Percentiles rank a stretch among this genome's conserved stretches.
Conservation (phyloP, 2,888 invertebrate species). For the Spodoptera exigua region DNA sequence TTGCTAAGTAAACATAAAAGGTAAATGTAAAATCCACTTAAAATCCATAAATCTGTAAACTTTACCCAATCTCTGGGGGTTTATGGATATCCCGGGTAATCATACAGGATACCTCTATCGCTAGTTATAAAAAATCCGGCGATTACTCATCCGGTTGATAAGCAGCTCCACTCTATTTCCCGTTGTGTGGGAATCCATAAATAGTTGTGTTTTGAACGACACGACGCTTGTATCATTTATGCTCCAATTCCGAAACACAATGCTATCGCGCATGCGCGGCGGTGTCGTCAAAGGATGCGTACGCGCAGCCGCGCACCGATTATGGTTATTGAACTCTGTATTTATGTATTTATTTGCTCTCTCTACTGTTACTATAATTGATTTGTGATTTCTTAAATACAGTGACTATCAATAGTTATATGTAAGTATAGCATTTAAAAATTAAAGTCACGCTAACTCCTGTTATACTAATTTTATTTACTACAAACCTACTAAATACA, state of each 20-base stretch:
- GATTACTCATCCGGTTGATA: constrained; percentile 36
- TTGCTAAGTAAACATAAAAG: no score
- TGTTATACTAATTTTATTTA: no score
- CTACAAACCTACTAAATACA: no score
- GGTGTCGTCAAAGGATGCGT: constrained; percentile 61
- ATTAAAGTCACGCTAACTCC: no score
- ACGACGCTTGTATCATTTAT: constrained; percentile 62
- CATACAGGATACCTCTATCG: constrained; percentile 24
- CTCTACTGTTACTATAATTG: constrained; percentile 25
- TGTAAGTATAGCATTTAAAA: no score
- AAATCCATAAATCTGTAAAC: not conserved
- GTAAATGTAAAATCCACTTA: no score
- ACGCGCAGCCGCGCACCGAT: constrained; percentile 51
- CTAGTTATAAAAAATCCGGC: constrained; percentile 3
- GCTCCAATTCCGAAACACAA: constrained; percentile 77
- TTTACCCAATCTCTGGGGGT: not conserved
- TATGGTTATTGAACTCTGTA: constrained; percentile 52
- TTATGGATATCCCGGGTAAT: not conserved
- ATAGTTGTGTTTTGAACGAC: constrained; percentile 46
- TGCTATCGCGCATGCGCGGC: constrained; percentile 61
- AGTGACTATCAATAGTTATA: no score
- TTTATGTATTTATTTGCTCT: constrained; percentile 32
- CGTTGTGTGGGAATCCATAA: constrained; percentile 40
- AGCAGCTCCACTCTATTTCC: constrained; percentile 33
- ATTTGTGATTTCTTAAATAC: no score